Conservation (phyloP, 2,797 vertebrate species). For the Lepilemur septentrionalis region DNA sequence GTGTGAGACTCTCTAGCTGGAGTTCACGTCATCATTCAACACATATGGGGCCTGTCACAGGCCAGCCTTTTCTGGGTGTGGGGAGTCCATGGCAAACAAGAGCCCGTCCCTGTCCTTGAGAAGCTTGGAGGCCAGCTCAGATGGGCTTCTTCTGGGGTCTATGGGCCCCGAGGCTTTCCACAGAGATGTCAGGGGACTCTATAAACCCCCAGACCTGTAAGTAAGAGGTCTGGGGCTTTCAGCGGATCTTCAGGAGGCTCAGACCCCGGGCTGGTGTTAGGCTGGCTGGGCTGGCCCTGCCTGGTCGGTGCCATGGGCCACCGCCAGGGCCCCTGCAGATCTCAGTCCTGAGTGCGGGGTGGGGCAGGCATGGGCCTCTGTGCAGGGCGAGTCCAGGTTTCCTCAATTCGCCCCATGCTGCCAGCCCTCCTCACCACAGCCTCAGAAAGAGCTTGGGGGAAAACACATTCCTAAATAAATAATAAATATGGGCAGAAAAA, state of each 20-base stretch:
- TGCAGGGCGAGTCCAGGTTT: fast-evolving
- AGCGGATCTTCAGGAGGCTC: neutral
- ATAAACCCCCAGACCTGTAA: fast-evolving
- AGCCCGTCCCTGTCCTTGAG: neutral
- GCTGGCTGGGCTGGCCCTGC: neutral
- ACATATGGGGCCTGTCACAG: fast-evolving
- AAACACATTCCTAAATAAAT: constrained; percentile 44
- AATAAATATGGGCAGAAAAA: neutral
- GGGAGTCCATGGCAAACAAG: neutral
- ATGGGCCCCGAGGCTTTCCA: neutral
- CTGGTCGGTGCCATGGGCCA: fast-evolving
- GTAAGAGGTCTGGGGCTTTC: neutral
- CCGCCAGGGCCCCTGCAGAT: fast-evolving
- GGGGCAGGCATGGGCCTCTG: neutral
- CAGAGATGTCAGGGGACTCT: neutral
- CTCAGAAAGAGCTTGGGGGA: constrained; percentile 35
- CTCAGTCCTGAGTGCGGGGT: fast-evolving
- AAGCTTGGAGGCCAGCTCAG: neutral
- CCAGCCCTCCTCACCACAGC: neutral
- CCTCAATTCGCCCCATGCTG: neutral
- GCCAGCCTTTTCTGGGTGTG: neutral
- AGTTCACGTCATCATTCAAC: fast-evolving
- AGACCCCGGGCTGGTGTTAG: neutral
- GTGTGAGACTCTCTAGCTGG: neutral
- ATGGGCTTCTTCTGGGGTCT: neutral